A percentile compares a stretch with the other conserved stretches of the same genome.
phyloP scores from a whole-genome alignment of 1,140 invertebrate species.

The Copidosoma floridanum region DNA sequence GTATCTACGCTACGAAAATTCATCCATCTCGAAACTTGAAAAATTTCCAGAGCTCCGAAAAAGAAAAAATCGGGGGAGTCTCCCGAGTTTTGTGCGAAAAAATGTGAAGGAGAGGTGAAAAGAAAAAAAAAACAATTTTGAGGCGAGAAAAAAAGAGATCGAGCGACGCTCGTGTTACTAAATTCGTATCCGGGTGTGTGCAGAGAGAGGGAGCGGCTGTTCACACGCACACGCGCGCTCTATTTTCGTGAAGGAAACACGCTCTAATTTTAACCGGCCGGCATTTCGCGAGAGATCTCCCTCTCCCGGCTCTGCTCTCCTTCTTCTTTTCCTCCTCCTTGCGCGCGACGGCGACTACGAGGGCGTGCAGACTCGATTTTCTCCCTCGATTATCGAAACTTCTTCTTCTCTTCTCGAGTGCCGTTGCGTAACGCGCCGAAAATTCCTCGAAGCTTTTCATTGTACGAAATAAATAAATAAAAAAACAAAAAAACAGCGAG shows the following conservation, averaged over 20 bases:
- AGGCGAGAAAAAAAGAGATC: slow-evolving; percentile 12
- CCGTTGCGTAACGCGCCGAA: not conserved
- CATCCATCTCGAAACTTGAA: too few relatives aligned
- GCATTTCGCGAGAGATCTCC: slow-evolving; percentile 33
- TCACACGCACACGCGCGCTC: slow-evolving; percentile 48
- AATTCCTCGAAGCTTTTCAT: not conserved
- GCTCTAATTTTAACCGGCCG: slow-evolving; percentile 50
- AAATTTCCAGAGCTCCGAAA: not conserved
- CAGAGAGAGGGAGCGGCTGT: too few relatives aligned
- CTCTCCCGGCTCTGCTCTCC: not conserved
- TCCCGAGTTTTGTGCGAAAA: too few relatives aligned
- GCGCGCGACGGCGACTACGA: too few relatives aligned
- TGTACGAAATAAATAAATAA: too few relatives aligned
- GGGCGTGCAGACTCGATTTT: too few relatives aligned
- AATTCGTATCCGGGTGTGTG: slow-evolving; percentile 43
- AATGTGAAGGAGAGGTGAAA: too few relatives aligned
- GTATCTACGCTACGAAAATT: too few relatives aligned
- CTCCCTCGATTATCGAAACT: slow-evolving; percentile 19
- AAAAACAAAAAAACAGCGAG: too few relatives aligned
- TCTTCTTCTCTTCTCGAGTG: too few relatives aligned
- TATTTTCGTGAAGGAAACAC: slow-evolving; percentile 52
- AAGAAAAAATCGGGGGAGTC: not conserved
- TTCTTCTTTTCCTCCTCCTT: too few relatives aligned
- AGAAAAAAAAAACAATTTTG: too few relatives aligned
- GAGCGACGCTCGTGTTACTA: slow-evolving; percentile 37